Base-by-base conservation (phyloP, 2,113 vertebrate genomes). In the Oostethus manadensis region DNA sequence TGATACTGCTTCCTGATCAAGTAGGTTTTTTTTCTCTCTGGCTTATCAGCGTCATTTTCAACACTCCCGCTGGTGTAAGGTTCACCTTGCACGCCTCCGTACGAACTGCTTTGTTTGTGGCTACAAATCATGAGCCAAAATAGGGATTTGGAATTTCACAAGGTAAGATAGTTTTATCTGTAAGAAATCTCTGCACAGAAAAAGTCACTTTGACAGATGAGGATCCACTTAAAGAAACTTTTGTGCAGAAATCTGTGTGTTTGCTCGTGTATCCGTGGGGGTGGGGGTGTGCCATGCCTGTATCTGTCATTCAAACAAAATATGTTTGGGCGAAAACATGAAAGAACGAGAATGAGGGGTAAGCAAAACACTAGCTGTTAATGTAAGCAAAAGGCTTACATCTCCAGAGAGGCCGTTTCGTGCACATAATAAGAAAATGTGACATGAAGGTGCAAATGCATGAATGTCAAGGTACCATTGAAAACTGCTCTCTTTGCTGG, bases 11-110 rank as follows among this genome's bases (percentile, higher is more conserved):
- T 55, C 51, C 51, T 55, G 33, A 20, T 55, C 53, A 55, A 35
- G 17, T 60, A n/a, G 62, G 40, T 51, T 29, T 10, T 46, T 40
- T 21, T 61, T 44, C 6, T 2, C 22, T 33, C 51, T 54, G n/a
- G 38, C 45, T 70, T 81, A 79, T 86, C 68, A 21, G 59, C 11
- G 66, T 49, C 69, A 50, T 70, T 84, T 75, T 73, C 79, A 21
- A 3, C 20, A 2, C 22, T 64, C 50, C 29, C 17, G 15, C 13
- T 23, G 18, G 64, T 47, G 0, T 54, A 64, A 75, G 45, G 58
- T 61, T 61, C 60, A 73, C 71, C 48, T 63, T 43, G 60, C 62
- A 45, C 42, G 59, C 51, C 49, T 26, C 51, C 53, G 15, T 17
- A 18, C 6, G 14, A 7, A 22, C 47, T 48, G 53, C 18, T 61